Evolutionary conservation across 2,113 vertebrate genomes (phyloP).

Genomic region (Apteryx mantelli): DNA sequence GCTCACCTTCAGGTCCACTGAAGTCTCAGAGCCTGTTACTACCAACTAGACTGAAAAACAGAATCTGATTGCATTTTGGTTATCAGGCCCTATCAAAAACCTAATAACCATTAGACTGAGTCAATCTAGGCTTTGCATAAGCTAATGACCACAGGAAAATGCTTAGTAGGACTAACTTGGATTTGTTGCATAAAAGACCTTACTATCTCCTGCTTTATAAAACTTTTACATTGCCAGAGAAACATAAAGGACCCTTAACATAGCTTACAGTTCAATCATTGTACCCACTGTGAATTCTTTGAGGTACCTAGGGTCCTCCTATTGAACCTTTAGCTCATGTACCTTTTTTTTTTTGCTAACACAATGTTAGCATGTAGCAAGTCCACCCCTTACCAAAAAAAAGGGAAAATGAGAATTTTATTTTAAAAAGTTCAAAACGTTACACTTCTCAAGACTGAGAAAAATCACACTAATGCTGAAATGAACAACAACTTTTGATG

Average conservation of each 20-base stretch:
- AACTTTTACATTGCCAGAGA: background rate
- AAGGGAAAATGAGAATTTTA: background rate
- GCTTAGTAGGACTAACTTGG: background rate
- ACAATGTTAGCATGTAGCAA: background rate
- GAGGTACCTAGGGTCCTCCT: background rate
- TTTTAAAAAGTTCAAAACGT: background rate
- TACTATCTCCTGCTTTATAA: background rate
- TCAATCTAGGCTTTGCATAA: background rate
- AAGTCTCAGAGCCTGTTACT: constrained; percentile 14
- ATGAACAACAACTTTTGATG: background rate
- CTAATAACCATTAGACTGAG: background rate
- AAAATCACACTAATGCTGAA: background rate
- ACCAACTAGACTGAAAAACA: background rate
- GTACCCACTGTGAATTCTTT: background rate
- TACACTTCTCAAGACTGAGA: background rate
- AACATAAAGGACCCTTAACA: background rate
- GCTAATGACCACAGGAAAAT: background rate
- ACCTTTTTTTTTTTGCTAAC: background rate
- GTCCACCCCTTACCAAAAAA: background rate
- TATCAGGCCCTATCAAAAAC: background rate
- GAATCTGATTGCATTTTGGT: constrained; percentile 7
- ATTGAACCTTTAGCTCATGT: background rate
- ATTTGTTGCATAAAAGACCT: background rate
- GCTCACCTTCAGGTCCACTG: background rate
- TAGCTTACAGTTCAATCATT: background rate